phyloP scores from a whole-genome alignment of 2,797 vertebrate genomes.

The Sorex maritimensis region DNA sequence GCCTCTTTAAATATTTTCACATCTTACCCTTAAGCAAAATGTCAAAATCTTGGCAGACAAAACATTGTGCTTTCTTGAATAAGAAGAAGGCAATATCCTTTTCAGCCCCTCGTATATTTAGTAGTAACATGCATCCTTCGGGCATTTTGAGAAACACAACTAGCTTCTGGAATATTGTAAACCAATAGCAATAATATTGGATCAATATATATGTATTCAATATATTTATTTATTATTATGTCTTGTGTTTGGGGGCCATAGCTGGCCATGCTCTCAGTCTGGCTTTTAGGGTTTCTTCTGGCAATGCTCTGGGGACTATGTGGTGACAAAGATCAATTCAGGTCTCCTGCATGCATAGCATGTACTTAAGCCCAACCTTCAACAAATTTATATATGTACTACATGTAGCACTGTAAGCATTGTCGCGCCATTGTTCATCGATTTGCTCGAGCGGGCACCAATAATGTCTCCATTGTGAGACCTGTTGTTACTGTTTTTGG shows the following conservation, averaged over 20 bases:
- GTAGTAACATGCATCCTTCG: background rate
- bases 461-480: too few relatives aligned
- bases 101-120: slow-evolving; percentile 31
- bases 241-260: too few relatives aligned
- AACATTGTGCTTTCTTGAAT: slow-evolving; percentile 43
- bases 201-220: background rate
- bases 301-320: too few relatives aligned
- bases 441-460: too few relatives aligned
- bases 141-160: background rate
- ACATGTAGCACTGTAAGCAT: background rate
- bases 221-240: background rate
- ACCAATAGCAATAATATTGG: background rate
- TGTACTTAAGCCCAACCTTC: too few relatives aligned
- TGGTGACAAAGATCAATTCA: too few relatives aligned
- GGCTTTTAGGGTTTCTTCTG: too few relatives aligned
- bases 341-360: too few relatives aligned
- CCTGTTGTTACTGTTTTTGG: too few relatives aligned
- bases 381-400: background rate
- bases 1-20: slow-evolving; percentile 78
- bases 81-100: slow-evolving; percentile 50
- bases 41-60: slow-evolving; percentile 78
- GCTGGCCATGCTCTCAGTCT: too few relatives aligned
- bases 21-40: slow-evolving; percentile 79
- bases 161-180: background rate
- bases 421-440: too few relatives aligned